Percentiles rank a stretch among this genome's conserved stretches.
Evolutionary conservation across 1,140 invertebrate species (phyloP).

Genomic region (Brachionus plicatilis): DNA sequence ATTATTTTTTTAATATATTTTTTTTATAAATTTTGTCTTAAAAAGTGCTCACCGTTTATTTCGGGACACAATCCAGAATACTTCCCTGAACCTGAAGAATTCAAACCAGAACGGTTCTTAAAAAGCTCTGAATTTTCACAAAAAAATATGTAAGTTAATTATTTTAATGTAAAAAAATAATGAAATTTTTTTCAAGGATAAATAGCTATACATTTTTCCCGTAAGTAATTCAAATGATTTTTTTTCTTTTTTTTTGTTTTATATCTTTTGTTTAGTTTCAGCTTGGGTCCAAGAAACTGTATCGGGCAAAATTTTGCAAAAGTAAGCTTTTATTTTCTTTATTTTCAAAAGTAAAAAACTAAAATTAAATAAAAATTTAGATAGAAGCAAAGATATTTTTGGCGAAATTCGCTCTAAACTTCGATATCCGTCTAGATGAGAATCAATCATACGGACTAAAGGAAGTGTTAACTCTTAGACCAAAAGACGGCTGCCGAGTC

Average conservation of each 20-base stretch:
- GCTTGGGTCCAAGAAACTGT: constrained; percentile 39
- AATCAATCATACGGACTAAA: constrained; percentile 32
- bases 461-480: constrained; percentile 19
- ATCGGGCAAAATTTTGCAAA: constrained; percentile 41
- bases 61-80: constrained; percentile 11
- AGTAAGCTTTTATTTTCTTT: neutral
- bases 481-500: constrained; percentile 38
- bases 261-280: neutral
- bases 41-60: neutral
- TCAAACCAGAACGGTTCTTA: neutral
- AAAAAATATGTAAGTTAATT: neutral
- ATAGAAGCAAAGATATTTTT: constrained; percentile 40
- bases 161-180: neutral
- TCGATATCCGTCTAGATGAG: constrained; percentile 16
- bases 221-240: neutral
- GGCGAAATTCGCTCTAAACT: constrained; percentile 37
- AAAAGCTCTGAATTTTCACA: neutral
- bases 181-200: neutral
- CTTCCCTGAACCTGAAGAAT: constrained; percentile 22
- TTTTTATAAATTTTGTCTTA: neutral
- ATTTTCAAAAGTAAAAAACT: too few species aligned
- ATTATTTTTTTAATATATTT: neutral
- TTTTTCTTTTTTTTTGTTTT: neutral
- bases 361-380: neutral
- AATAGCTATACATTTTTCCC: constrained; percentile 39